Base-by-base conservation (phyloP, 2,888 invertebrate genomes). In the Candidula unifasciata region DNA sequence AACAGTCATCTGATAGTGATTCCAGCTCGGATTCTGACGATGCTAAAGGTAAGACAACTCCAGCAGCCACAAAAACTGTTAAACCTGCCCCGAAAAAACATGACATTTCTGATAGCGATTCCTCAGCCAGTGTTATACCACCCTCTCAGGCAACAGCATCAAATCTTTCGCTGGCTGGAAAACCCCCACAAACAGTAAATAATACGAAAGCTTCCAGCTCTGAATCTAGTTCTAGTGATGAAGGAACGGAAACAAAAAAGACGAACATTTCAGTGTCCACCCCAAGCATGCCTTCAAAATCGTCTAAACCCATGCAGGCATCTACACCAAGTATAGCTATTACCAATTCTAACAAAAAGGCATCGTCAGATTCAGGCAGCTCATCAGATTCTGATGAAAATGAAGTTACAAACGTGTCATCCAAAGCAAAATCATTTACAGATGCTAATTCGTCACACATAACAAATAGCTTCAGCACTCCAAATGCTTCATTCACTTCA, bases 11-110 rank as follows among this genome's bases (percentile, higher is more conserved):
- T 5, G 44, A 52, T n/a, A 73, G 73, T 73, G 73, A 73, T 33
- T 82, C 73, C 33, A 76, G 74, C 30, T 80, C 80, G 10, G 86
- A 84, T 81, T 85, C 86, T 16, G 86, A 86, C 35, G 86, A 85
- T 71, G 86, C 86, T 24, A 44, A 37, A 0, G 71, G 82, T 18
- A 77, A 77, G n/a, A 24, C 60, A 24, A 13, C 60, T 37, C 5
- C 78, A 18, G 18, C 8, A 16, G 33, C 80, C 68, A 79, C 84
- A 64, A 35, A 35, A 69, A 52, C 66, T 52, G 64, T 78, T 24
- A 44, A 13, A 6, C 13, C 44, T 44, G 37, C 27, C 5, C 27
- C 69, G 37, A 86, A 85, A 60, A 73, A 71, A 71, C 64, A 81
- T 69, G 66, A n/a, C 27, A 52, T 66, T 30, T 82, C 76, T 33